These are phyloP conservation scores for Cepphus grylle DNA, from an alignment of 2,113 vertebrate species.

Conservation along the genomic window DNA sequence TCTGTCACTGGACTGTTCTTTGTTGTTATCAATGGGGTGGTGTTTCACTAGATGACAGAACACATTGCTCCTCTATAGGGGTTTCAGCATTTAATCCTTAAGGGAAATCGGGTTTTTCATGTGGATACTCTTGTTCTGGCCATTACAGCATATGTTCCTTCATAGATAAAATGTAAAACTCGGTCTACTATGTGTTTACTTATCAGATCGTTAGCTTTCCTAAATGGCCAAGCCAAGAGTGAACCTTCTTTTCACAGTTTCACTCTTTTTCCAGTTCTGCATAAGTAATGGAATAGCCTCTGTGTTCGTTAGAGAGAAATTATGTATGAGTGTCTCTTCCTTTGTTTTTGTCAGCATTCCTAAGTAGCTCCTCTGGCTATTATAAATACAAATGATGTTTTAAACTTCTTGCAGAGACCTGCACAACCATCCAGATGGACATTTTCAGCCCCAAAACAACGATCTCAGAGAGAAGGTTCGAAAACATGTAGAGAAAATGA, in stretches of 20 bases:
- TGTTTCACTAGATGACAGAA: neutral
- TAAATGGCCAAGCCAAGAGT: neutral
- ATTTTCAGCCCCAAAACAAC: constrained; percentile 1
- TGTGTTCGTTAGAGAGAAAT: neutral
- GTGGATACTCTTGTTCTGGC: neutral
- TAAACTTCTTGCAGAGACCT: constrained; percentile 61
- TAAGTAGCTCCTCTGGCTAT: neutral
- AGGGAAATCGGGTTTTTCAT: neutral
- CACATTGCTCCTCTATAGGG: neutral
- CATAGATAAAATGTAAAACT: neutral
- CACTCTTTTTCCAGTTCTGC: neutral
- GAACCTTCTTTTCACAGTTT: neutral
- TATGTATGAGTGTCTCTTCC: neutral
- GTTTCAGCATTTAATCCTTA: neutral
- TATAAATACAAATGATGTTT: neutral
- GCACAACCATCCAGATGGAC: neutral
- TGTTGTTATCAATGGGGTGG: neutral
- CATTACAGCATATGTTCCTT: neutral
- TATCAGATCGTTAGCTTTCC: neutral
- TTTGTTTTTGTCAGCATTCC: neutral
- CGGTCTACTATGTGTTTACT: neutral
- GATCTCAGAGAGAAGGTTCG: constrained; percentile 38
- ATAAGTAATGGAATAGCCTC: neutral
- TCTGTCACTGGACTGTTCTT: neutral
- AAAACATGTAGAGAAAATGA: constrained; percentile 53